A percentile compares a stretch with the other conserved stretches of the same genome.
These are phyloP conservation scores for Tympanoctomys barrerae DNA, from an alignment of 2,797 vertebrate species.

Conservation along the genomic window DNA sequence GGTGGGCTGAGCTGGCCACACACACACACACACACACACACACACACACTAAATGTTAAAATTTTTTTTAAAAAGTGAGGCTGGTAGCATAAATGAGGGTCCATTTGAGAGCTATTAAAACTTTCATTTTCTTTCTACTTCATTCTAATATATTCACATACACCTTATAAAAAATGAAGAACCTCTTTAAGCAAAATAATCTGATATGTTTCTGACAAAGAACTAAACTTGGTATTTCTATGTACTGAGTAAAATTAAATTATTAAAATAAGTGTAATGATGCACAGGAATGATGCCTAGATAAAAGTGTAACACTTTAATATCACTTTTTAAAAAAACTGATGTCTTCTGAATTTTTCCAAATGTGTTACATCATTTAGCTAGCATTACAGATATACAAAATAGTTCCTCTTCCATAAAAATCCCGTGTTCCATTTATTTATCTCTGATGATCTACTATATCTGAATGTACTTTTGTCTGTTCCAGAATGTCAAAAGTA, in stretches of 20 bases:
- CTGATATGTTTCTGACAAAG: conserved; percentile 21
- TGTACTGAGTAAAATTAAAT: conserved; percentile 33
- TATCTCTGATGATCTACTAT: neutral
- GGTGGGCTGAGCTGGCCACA: no score
- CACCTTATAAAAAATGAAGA: conserved; percentile 37
- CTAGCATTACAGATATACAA: neutral
- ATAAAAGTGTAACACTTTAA: conserved; percentile 27
- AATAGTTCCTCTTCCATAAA: neutral
- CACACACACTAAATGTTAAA: no score
- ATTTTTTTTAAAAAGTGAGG: conserved; percentile 41
- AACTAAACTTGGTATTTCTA: conserved; percentile 42
- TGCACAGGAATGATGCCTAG: neutral
- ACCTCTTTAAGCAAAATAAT: conserved; percentile 34
- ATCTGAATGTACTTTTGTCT: neutral
- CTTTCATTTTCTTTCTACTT: conserved; percentile 51
- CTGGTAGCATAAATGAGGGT: conserved; percentile 11
- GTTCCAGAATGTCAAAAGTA: neutral
- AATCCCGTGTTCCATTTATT: neutral
- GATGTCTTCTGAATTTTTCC: neutral
- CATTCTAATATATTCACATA: neutral
- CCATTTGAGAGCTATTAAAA: conserved; percentile 28
- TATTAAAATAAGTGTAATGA: conserved; percentile 23
- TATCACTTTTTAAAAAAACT: conserved; percentile 46
- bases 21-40: no score
- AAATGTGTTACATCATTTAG: neutral